phyloP scores from a whole-genome alignment of 2,888 invertebrate species.

The Xanthia icteritia region DNA sequence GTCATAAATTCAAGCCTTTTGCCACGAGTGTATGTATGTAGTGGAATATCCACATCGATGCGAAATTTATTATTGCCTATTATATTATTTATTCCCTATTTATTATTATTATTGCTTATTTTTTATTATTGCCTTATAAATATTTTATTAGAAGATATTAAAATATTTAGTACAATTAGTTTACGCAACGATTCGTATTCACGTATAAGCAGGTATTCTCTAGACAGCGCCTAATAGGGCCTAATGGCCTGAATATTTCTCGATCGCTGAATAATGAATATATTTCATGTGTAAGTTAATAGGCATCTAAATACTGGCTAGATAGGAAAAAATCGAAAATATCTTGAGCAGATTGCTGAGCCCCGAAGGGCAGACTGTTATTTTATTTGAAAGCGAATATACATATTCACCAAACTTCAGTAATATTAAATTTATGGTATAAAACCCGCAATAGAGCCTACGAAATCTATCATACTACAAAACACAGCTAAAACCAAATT shows the following conservation, averaged over 20 bases:
- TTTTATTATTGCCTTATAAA: background rate
- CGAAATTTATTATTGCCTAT: no score
- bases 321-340: background rate
- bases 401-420: no score
- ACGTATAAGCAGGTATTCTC: background rate
- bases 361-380: background rate
- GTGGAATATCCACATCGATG: no score
- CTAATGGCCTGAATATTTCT: conserved; percentile 15
- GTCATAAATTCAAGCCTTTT: no score
- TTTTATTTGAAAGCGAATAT: background rate
- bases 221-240: background rate
- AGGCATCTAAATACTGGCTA: background rate
- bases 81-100: no score
- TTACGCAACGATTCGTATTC: conserved; percentile 2
- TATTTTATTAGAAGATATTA: background rate
- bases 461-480: background rate
- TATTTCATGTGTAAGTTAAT: background rate
- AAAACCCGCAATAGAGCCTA: no score
- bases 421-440: no score
- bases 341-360: background rate
- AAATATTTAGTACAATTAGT: background rate
- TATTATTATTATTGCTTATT: no score
- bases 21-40: no score
- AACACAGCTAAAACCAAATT: background rate
- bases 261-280: background rate